phyloP scores from a whole-genome alignment of 1,140 invertebrate species.

The Drosophila punjabiensis region DNA sequence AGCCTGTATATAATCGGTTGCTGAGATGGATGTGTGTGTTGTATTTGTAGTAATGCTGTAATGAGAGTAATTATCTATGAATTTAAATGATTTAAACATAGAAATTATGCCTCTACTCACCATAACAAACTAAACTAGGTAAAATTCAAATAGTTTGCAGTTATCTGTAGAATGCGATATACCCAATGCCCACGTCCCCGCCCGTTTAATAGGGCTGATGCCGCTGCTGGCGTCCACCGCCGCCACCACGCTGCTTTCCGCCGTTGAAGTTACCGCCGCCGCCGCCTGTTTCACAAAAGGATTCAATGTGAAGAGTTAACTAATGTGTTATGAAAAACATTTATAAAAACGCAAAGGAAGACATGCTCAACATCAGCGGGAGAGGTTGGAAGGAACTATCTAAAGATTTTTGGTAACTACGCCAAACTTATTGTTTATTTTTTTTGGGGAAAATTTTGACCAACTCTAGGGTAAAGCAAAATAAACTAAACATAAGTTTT shows the following conservation, averaged over 20 bases:
- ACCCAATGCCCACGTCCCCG: constrained; percentile 36
- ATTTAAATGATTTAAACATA: not conserved
- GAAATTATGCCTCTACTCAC: constrained; percentile 43
- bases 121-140: constrained; percentile 84
- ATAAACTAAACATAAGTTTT: constrained; percentile 61
- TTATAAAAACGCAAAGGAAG: constrained; percentile 12
- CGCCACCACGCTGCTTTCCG: constrained; percentile 84
- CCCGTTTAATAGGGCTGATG: constrained; percentile 85
- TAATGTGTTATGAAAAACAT: not conserved
- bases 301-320: constrained; percentile 25
- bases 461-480: constrained; percentile 64
- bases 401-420: constrained; percentile 56
- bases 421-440: constrained; percentile 55
- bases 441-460: constrained; percentile 69
- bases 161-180: constrained; percentile 68
- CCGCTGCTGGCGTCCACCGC: constrained; percentile 83
- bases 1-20: constrained; percentile 38
- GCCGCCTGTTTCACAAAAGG: constrained; percentile 42
- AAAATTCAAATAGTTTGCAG: constrained; percentile 83
- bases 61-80: not conserved
- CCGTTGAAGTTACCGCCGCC: constrained; percentile 80
- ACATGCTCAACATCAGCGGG: constrained; percentile 42
- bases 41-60: constrained; percentile 59
- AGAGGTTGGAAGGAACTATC: constrained; percentile 11
- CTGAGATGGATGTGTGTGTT: constrained; percentile 44